Evolutionary conservation across 2,113 vertebrate species (phyloP), one percentile per base, ranked within the genome.

Genomic region (Odontesthes bonariensis): DNA sequence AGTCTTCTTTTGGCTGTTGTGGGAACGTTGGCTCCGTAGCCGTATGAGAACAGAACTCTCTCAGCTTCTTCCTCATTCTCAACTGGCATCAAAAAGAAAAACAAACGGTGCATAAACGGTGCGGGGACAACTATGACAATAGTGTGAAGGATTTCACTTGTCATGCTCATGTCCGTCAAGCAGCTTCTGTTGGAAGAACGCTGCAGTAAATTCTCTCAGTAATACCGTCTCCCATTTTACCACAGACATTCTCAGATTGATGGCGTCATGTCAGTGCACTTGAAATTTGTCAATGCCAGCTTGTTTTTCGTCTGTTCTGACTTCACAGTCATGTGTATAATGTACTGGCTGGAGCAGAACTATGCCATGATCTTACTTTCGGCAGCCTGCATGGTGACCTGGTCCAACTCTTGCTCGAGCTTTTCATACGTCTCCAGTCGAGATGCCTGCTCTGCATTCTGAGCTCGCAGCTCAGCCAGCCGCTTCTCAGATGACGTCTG

Each of bases 11-110:
- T 98, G 73, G 97, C 97, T 14, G 97, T 98, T 62, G 97, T 99
- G 71, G 98, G 97, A 88, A 99, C 95, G 73, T 99, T 99, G 63
- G 97, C 97, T 67, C 98, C 98, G n/a, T 99, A 99, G 10, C 98
- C 98, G 13, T 97, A 99, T 0, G 97, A 97, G 88, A 97, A 99
- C 44, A 99, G 94, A 83, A 99, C 94, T 72, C 97, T 95, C 94
- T 99, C 98, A 62, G 98, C 97, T 66, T 99, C 98, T 44, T 94
- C 94, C 91, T 98, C 97, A 89, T 96, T 92, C 89, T 97, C 97
- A 92, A 99, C 98, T 99, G 89, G 27, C 86, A 91, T 93, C 79
- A 85, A n/a, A 74, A 2, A 68, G 5, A 76, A 13, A 59, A 60
- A 27, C 27, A 27, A 27, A 27, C 2, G 27, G 27, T 27, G 27